Percentiles rank a stretch among this genome's conserved stretches.
Conservation (phyloP, 2,113 vertebrate species). For the Podocnemis expansa region DNA sequence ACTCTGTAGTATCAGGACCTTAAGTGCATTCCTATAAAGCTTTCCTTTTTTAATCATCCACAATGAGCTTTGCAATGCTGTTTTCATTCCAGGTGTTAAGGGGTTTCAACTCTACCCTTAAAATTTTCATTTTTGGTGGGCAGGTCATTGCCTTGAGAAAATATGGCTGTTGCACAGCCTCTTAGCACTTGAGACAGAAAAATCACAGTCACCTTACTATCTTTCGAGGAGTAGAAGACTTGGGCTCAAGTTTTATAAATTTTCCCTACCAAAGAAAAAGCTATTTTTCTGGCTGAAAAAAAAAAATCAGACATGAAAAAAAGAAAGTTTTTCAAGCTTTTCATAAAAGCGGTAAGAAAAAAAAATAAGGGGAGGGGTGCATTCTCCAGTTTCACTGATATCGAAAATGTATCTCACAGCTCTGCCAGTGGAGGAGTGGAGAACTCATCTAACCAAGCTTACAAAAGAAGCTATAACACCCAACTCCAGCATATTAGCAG, state of each 20-base stretch:
- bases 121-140: not conserved
- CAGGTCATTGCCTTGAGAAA: not conserved
- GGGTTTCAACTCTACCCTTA: not conserved
- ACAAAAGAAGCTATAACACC: not conserved
- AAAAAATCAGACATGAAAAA: not conserved
- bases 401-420: not conserved
- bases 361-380: not conserved
- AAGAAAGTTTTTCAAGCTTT: not conserved
- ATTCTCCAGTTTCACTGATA: not conserved
- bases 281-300: not conserved
- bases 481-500: not conserved
- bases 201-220: not conserved
- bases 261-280: not conserved
- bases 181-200: not conserved
- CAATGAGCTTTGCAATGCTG: not conserved
- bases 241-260: not conserved
- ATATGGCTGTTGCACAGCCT: not conserved
- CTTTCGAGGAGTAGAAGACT: rapidly evolving
- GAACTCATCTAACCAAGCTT: not conserved
- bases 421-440: not conserved
- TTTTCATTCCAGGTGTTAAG: not conserved
- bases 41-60: not conserved
- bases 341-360: not conserved
- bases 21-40: not conserved
- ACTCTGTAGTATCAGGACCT: not conserved